Evolutionary conservation across 2,888 invertebrate species (phyloP).

Genomic region (Meiosimyza platycephala): DNA sequence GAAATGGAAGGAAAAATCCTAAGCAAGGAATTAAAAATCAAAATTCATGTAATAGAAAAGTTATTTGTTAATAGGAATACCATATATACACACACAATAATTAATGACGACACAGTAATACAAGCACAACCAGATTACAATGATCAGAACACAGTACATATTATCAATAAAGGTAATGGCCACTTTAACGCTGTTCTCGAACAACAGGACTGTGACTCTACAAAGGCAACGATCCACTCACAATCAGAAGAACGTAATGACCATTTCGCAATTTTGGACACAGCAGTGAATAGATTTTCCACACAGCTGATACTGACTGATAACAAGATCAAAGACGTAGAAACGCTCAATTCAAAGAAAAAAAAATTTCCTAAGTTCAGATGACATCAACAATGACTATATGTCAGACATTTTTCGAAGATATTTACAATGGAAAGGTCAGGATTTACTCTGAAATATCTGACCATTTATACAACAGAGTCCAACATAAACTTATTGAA

Average conservation of each 20-base stretch:
- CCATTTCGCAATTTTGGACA: background rate
- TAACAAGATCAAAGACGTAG: background rate
- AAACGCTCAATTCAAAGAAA: background rate
- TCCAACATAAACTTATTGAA: background rate
- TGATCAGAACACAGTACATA: no score
- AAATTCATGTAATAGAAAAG: no score
- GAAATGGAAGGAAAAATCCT: no score
- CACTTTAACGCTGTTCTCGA: background rate
- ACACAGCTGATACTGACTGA: no score
- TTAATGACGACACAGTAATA: no score
- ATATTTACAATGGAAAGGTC: background rate
- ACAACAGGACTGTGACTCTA: no score
- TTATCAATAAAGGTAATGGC: no score
- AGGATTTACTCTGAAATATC: background rate
- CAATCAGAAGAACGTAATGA: background rate
- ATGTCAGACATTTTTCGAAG: constrained; percentile 1
- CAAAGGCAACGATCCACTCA: background rate
- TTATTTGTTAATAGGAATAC: no score
- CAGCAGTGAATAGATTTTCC: no score
- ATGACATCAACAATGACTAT: background rate
- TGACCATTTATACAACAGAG: background rate
- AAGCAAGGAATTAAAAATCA: no score
- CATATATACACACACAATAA: no score
- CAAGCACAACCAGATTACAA: no score
- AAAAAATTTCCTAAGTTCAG: background rate